A percentile compares a stretch with the other conserved stretches of the same genome.
phyloP scores from a whole-genome alignment of 2,113 vertebrate species.

The Salvelinus fontinalis region DNA sequence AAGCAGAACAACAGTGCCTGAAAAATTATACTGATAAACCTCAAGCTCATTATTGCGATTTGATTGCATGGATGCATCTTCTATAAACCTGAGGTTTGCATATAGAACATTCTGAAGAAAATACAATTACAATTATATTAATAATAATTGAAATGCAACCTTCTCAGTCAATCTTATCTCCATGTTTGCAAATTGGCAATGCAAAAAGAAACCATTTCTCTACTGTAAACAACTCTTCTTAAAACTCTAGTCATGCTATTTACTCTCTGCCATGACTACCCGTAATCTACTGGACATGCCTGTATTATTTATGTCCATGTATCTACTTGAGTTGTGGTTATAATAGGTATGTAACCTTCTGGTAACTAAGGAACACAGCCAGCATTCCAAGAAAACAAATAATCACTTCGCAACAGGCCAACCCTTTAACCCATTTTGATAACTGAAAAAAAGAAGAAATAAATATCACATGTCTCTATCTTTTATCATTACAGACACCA shows the following conservation, averaged over 20 bases:
- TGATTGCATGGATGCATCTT: constrained; percentile 65
- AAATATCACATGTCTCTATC: constrained; percentile 48
- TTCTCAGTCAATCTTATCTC: constrained; percentile 51
- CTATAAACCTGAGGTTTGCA: constrained; percentile 72
- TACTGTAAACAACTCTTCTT: constrained; percentile 62
- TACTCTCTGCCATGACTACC: constrained; percentile 88
- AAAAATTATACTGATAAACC: constrained; percentile 66
- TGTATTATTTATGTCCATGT: constrained; percentile 76
- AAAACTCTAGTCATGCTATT: constrained; percentile 59
- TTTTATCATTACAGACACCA: constrained; percentile 57
- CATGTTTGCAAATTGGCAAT: constrained; percentile 54
- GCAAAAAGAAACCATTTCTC: constrained; percentile 52
- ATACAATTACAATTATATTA: constrained; percentile 31
- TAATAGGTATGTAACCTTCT: constrained; percentile 70
- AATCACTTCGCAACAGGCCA: constrained; percentile 62
- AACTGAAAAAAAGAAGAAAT: constrained; percentile 52
- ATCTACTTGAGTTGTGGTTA: constrained; percentile 48
- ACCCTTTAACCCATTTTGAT: constrained; percentile 56
- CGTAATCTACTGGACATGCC: constrained; percentile 91
- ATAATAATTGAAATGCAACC: constrained; percentile 34
- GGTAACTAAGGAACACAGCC: constrained; percentile 63
- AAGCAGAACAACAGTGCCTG: constrained; percentile 60
- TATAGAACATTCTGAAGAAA: constrained; percentile 66
- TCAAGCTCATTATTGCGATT: constrained; percentile 77
- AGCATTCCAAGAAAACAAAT: constrained; percentile 60